Evolutionary conservation across 2,113 vertebrate genomes (phyloP).

Genomic region (Chrysemys picta): DNA sequence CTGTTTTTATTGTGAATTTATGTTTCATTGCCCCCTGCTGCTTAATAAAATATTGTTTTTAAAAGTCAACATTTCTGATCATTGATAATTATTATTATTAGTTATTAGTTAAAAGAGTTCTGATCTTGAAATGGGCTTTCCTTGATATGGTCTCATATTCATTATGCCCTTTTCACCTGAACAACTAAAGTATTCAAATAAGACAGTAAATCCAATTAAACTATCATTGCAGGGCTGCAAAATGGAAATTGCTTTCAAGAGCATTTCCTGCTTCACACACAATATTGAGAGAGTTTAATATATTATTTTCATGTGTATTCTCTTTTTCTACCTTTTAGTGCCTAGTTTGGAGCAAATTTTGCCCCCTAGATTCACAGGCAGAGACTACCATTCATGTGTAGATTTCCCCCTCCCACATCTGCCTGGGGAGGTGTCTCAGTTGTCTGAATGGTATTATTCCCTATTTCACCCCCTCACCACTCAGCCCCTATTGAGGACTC

Average conservation of each 20-base stretch:
- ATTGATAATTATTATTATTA: neutral
- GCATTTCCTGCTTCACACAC: neutral
- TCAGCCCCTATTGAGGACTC: neutral
- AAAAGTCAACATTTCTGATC: neutral
- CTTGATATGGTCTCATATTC: neutral
- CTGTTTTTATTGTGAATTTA: conserved; percentile 63
- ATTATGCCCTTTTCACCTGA: neutral
- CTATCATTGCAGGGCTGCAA: neutral
- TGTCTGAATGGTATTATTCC: neutral
- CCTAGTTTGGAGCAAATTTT: neutral
- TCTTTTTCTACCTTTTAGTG: neutral
- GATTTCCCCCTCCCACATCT: rapidly evolving
- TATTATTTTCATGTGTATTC: neutral
- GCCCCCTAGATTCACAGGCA: neutral
- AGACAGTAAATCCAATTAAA: neutral
- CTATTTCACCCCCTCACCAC: neutral
- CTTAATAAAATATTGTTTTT: conserved; percentile 23
- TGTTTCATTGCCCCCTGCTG: conserved; percentile 75
- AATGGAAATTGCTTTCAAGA: neutral
- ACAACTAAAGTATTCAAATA: neutral
- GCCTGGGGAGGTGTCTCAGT: neutral
- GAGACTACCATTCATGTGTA: neutral
- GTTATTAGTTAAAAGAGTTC: neutral
- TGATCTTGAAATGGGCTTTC: neutral
- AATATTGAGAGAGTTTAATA: neutral